Conservation (phyloP, 2,113 vertebrate genomes). For the Centrocercus urophasianus region DNA sequence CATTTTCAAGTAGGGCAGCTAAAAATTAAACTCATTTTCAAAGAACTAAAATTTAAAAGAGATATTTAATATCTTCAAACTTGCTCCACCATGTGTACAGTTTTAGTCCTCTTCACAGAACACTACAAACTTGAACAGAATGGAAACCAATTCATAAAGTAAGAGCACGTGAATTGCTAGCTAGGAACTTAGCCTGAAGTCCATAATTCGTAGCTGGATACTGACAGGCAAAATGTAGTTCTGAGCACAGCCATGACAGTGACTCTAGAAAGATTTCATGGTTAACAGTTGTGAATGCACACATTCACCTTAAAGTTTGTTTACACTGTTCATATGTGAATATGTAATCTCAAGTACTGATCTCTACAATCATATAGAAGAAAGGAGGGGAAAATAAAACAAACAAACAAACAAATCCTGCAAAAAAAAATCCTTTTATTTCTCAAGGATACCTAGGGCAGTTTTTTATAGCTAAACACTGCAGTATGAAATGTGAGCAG, state of each 20-base stretch:
- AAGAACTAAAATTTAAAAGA: neutral
- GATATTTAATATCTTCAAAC: neutral
- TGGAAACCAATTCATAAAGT: neutral
- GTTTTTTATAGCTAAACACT: neutral
- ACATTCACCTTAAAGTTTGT: neutral
- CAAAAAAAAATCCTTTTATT: neutral
- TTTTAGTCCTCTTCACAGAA: neutral
- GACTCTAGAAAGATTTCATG: neutral
- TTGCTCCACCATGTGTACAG: neutral
- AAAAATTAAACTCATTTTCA: neutral
- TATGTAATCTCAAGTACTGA: neutral
- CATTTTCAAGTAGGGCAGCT: neutral
- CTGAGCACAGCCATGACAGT: neutral
- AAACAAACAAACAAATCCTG: neutral
- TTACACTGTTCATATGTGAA: neutral
- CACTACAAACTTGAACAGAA: neutral
- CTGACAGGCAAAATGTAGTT: neutral
- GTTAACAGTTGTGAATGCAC: neutral
- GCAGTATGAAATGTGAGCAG: conserved; percentile 18
- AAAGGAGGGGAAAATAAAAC: neutral
- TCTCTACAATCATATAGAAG: neutral
- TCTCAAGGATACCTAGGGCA: neutral
- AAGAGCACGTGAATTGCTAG: neutral
- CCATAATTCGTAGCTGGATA: neutral
- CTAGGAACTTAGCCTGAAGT: neutral